phyloP scores from a whole-genome alignment of 2,888 invertebrate genomes.

The Achlya flavicornis region DNA sequence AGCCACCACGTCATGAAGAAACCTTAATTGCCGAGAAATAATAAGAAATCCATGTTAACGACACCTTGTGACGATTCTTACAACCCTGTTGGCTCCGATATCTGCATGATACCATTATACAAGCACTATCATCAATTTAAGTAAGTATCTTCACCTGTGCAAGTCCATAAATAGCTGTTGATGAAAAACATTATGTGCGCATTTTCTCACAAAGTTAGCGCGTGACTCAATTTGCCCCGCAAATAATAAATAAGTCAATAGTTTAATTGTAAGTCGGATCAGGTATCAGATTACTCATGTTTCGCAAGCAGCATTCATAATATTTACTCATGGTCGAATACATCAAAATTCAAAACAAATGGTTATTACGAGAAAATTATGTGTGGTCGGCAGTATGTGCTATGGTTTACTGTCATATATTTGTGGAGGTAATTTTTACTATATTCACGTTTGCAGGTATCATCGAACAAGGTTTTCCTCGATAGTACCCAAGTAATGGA shows the following conservation, averaged over 20 bases:
- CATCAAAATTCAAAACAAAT: neutral
- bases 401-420: neutral
- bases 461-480: neutral
- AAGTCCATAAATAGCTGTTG: neutral
- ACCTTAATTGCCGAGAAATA: no score
- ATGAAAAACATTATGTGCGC: neutral
- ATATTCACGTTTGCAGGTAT: neutral
- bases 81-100: no score
- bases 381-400: neutral
- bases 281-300: slow-evolving; percentile 2
- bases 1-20: no score
- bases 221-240: neutral
- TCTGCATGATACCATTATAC: no score
- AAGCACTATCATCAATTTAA: no score
- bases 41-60: no score
- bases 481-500: no score
- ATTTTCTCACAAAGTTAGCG: neutral
- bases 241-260: neutral
- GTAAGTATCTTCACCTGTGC: neutral
- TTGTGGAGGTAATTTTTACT: neutral
- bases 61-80: no score
- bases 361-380: neutral
- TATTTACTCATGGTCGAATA: slow-evolving; percentile 5
- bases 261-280: neutral
- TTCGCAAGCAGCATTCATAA: slow-evolving; percentile 8